These are phyloP conservation scores for Coelogynopora nodosa DNA, from an alignment of 2,888 invertebrate species.

Conservation along the genomic window DNA sequence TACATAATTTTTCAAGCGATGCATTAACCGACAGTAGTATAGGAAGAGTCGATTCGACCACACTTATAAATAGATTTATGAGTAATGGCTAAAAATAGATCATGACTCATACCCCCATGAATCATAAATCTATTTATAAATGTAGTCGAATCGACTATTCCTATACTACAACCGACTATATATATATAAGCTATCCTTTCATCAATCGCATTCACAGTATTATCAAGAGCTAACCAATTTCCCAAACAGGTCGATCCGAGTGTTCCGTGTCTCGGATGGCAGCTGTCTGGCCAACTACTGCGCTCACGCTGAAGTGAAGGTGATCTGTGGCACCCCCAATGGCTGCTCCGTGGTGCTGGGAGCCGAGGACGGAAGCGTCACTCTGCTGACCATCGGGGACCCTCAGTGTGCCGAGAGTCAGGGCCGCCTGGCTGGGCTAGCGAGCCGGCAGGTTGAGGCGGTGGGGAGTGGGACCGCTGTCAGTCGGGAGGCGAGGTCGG, in stretches of 20 bases:
- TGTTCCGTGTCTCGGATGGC: slow-evolving; percentile 84
- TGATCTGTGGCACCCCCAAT: slow-evolving; percentile 54
- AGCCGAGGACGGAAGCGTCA: slow-evolving; percentile 86
- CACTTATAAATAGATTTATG: too few relatives aligned
- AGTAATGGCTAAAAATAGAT: too few relatives aligned
- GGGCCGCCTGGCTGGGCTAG: not conserved
- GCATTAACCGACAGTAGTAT: too few relatives aligned
- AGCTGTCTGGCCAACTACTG: slow-evolving; percentile 80
- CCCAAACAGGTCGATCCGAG: slow-evolving; percentile 82
- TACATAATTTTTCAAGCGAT: too few relatives aligned
- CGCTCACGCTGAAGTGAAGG: slow-evolving; percentile 58
- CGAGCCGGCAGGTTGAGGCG: not conserved
- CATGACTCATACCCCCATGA: too few relatives aligned
- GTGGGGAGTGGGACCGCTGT: not conserved
- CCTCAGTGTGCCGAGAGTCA: slow-evolving; percentile 48
- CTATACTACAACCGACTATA: too few relatives aligned
- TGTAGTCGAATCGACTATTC: too few relatives aligned
- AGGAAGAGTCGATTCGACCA: too few relatives aligned
- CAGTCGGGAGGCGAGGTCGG: not conserved
- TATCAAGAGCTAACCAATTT: too few relatives aligned
- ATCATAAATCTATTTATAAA: too few relatives aligned
- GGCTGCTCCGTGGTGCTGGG: slow-evolving; percentile 69
- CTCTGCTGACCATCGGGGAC: slow-evolving; percentile 78
- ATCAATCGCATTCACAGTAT: too few relatives aligned
- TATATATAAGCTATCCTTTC: too few relatives aligned